Evolutionary conservation across 1,140 invertebrate genomes (phyloP), one percentile per base, ranked within the genome.

Genomic region (Heliconius himera): DNA sequence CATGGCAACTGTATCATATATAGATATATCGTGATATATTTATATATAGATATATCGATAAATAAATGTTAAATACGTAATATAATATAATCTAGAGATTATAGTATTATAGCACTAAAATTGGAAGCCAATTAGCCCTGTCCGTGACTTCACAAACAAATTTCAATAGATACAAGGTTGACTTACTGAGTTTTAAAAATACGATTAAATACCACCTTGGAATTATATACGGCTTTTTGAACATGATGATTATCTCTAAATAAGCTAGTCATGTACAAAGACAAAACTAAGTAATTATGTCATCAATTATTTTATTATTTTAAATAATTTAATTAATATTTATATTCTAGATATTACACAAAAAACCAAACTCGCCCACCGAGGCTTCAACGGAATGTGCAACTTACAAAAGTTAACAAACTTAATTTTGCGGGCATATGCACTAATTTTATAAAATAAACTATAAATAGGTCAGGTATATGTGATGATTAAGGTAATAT

Each of bases 111-210:
- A 70, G 22, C 16, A 29, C 36, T 66, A 70, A 66, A 16, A 29
- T 22, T 75, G 22, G 33, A 33, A 11, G 60, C 22, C n/a, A 41
- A 76, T 49, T 70, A 70, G 60, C 74, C 26, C 6, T 73, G 76
- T 73, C 70, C 76, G 49, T 78, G 76, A 73, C 70, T 66, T 73
- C 29, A 73, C 33, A 56, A 56, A 72, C 70, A 73, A 26, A 73
- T 78, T 73, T 56, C 70, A 56, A 60, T 16, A 60, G 60, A 29
- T 78, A 56, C 76, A 78, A 78, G 51, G 76, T 73, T 71, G 72
- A 60, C 60, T 60, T 16, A 66, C 60, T 29, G 29, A 66, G 60
- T 66, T 66, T 66, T n/a, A 26, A 66, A 16, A 11, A 72, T 36
- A 73, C 51, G 54, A 78, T 73, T 38, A 78, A 33, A 18, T 26